A percentile compares a stretch with the other conserved stretches of the same genome.
phyloP scores from a whole-genome alignment of 2,797 vertebrate species.

The Crypturellus tataupa region DNA sequence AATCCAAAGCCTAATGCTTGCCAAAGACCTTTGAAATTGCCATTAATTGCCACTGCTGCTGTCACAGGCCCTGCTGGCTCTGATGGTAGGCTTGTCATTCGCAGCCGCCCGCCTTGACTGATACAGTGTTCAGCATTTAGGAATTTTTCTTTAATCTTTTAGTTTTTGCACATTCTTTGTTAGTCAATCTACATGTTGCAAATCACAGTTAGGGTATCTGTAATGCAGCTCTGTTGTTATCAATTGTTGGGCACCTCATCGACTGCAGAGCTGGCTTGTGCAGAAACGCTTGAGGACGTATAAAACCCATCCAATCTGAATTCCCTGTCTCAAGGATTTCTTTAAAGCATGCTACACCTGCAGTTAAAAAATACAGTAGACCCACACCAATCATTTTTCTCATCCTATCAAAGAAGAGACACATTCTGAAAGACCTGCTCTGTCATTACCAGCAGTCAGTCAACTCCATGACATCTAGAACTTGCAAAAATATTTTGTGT shows the following conservation, averaged over 20 bases:
- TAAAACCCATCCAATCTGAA: conserved; percentile 13
- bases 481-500: neutral
- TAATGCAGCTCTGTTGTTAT: neutral
- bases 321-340: neutral
- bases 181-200: neutral
- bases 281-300: neutral
- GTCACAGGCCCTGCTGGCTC: neutral
- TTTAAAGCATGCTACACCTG: neutral
- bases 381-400: neutral
- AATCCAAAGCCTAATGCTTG: neutral
- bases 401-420: neutral
- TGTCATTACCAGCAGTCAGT: neutral
- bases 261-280: neutral
- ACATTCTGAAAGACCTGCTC: neutral
- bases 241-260: neutral
- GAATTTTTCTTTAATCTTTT: neutral
- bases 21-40: conserved; percentile 5
- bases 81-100: neutral
- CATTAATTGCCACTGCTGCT: neutral
- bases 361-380: neutral
- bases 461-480: neutral
- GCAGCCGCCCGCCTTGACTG: neutral
- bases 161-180: neutral
- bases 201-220: neutral
- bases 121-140: neutral